Base-by-base conservation (phyloP, 2,888 invertebrate species). In the Phyllotreta striolata region DNA sequence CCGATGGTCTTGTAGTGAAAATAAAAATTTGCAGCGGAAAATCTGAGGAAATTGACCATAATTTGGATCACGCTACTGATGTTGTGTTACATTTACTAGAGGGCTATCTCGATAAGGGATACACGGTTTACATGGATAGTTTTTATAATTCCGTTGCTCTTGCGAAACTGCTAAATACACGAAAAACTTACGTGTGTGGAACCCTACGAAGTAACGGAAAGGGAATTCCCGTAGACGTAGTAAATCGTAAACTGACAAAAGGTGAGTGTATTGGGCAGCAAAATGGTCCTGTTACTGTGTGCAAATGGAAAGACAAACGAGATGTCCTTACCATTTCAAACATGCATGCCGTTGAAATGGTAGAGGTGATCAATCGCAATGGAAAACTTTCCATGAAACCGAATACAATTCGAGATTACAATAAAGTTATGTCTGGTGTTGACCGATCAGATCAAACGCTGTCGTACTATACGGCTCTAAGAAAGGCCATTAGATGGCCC, bases 221-320 rank as follows among this genome's bases (percentile, higher is more conserved):
- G 9, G 54, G 39, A 38, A 54, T 39, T 14, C 54, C 54, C 39
- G 40, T 38, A 54, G 39, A 54, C 40, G 37, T 54, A 40, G 54
- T 37, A 38, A n/a, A 54, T 54, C 49, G 49, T 49, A 49, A 49
- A 49, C 13, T 13, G 4, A 49, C 12, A 49, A 49, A 49, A 49
- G 52, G 55, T 8, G 40, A 55, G 54, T 54, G 54, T 37, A 54
- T 54, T 54, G 35, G 55, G 55, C 38, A 55, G 46, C 57, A 44
- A 57, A 57, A 57, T 46, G 57, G 35, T 24, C 57, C 46, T 57
- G 57, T 57, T 57, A 57, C 57, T 57, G 57, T 54, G 6, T 56
- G 56, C 41, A 40, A 59, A 51, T 59, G 47, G 51, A 51, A 40
- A 51, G 59, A 59, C 24, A 51, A 47, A 51, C 34, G 44, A 56